Base-by-base conservation (phyloP, 2,797 vertebrate species). In the Ciconia nigra region DNA sequence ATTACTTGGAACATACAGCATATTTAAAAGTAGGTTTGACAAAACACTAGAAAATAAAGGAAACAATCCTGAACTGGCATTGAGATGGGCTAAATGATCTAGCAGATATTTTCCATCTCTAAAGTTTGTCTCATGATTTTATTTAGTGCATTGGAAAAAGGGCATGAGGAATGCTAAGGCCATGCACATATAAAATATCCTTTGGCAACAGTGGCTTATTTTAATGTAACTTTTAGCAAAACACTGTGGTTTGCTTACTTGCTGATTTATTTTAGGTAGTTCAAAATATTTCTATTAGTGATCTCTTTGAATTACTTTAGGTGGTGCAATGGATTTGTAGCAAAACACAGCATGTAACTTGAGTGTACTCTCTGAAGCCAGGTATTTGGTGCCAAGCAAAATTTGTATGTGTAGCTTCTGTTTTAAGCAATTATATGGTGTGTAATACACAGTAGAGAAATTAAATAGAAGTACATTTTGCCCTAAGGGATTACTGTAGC, bases 391-490 rank as follows among this genome's bases (percentile, higher is more conserved):
- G 97, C 97, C 98, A 98, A 98, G 95, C 93, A 98, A 98, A 98
- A 98, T 98, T 94, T 96, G 96, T 97, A 76, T 78, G 92, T 96
- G 94, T 97, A 96, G 97, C 97, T 98, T 98, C 97, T 98, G 98
- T 98, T 98, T 98, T 97, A 97, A 97, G 97, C 98, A 98, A 98
- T 98, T 98, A 98, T 97, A 97, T 97, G 97, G 96, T 83, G 90
- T 98, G 97, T 97, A 98, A 98, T 98, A 97, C 97, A 96, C 96
- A 97, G 97, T 49, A 98, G 97, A 98, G 97, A 98, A 98, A 98
- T 98, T 98, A 98, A 97, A 95, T 97, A 92, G 67, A 97, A 98
- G 98, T 97, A 98, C 96, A 97, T 97, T 98, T 98, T 98, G 96
- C 97, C 98, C 97, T 86, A 47, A 93, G 98, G 98, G 97, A 98